Evolutionary conservation across 1,140 invertebrate species (phyloP).

Genomic region (Anastrepha ludens): DNA sequence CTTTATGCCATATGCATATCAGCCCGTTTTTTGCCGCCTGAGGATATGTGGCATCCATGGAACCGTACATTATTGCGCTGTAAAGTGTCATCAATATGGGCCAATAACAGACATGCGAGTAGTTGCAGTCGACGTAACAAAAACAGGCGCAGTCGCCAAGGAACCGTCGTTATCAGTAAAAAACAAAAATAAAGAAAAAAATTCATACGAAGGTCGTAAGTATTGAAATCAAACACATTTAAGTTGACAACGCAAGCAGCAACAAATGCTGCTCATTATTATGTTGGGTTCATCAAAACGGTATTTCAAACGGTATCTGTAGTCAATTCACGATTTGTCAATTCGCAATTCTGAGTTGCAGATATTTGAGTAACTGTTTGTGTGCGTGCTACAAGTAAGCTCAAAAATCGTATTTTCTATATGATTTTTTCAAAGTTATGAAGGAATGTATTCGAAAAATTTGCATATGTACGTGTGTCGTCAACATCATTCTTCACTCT

Average conservation of each 20-base stretch:
- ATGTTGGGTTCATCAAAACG: not conserved
- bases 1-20: not conserved
- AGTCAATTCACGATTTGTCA: too few species aligned
- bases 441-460: too few species aligned
- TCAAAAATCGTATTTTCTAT: too few species aligned
- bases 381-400: not conserved
- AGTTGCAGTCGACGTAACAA: not conserved
- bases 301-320: too few species aligned
- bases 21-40: too few species aligned
- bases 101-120: slow-evolving; percentile 3
- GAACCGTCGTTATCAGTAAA: not conserved
- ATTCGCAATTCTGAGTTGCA: not conserved
- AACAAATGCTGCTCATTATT: not conserved
- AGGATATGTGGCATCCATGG: not conserved
- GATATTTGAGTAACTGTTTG: too few species aligned
- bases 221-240: not conserved
- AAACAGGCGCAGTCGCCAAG: not conserved
- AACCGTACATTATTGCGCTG: slow-evolving; percentile 36
- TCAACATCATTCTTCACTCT: too few species aligned
- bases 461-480: too few species aligned
- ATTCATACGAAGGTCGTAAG: not conserved
- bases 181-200: slow-evolving; percentile 2
- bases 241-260: not conserved
- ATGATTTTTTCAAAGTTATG: too few species aligned
- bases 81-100: slow-evolving; percentile 20